Evolutionary conservation across 2,888 invertebrate genomes (phyloP).

Genomic region (Phaedon cochleariae): DNA sequence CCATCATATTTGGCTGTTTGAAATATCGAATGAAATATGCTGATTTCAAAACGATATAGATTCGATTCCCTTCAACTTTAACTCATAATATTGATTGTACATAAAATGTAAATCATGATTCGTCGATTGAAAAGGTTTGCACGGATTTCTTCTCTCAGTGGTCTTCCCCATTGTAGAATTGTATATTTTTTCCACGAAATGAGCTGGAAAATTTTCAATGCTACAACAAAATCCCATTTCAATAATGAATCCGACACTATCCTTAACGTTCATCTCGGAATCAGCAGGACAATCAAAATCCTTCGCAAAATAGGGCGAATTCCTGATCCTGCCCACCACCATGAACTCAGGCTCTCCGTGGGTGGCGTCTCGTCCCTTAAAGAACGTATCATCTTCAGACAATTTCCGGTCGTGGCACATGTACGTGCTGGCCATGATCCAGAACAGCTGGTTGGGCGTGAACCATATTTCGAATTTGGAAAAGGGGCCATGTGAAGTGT

Average conservation of each 20-base stretch:
- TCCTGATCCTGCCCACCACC: conserved; percentile 42
- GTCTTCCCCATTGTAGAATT: no score
- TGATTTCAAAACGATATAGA: no score
- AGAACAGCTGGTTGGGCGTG: conserved; percentile 67
- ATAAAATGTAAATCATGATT: no score
- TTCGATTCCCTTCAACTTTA: no score
- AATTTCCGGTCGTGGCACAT: conserved; percentile 45
- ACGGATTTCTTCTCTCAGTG: no score
- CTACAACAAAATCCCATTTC: not conserved
- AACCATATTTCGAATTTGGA: no score
- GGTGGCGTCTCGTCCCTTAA: conserved; percentile 20
- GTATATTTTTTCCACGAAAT: no score
- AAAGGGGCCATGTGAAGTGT: no score
- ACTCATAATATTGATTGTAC: no score
- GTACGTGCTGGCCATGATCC: conserved; percentile 54
- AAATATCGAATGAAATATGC: no score
- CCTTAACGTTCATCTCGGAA: conserved; percentile 49
- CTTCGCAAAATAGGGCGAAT: conserved; percentile 48
- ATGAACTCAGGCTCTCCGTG: conserved; percentile 43
- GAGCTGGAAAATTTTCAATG: not conserved
- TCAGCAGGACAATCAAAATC: conserved; percentile 49
- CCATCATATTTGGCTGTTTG: no score
- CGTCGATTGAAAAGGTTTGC: no score
- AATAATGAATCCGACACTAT: conserved; percentile 46
- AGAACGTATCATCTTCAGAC: conserved; percentile 17